Percentiles rank a stretch among this genome's conserved stretches.
Conservation (phyloP, 2,113 vertebrate species). For the Ophthalmolycus amberensis region DNA sequence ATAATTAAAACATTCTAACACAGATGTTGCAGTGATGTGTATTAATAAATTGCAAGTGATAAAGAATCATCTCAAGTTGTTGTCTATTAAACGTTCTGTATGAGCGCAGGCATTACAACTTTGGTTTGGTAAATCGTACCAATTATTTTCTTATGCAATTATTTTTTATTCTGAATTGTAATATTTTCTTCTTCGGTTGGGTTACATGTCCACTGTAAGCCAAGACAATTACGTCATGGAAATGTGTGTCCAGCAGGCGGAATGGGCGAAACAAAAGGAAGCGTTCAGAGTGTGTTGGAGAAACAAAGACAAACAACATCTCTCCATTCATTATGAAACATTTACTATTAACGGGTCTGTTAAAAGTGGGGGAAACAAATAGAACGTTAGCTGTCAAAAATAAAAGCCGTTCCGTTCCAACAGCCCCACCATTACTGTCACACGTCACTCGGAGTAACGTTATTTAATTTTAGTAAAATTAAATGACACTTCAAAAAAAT, state of each 20-base stretch:
- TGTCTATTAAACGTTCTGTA: background rate
- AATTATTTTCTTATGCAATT: background rate
- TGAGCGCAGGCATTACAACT: background rate
- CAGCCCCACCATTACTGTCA: constrained; percentile 14
- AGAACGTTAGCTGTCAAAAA: constrained; percentile 17
- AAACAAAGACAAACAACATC: background rate
- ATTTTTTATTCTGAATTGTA: background rate
- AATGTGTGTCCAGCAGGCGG: constrained; percentile 73
- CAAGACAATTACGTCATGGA: constrained; percentile 85
- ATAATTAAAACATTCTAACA: background rate
- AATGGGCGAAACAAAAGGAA: constrained; percentile 81
- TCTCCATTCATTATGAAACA: background rate
- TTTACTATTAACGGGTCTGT: background rate
- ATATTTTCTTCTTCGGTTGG: constrained; percentile 17
- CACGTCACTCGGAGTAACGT: background rate
- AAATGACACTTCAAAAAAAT: background rate
- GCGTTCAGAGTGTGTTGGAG: constrained; percentile 15
- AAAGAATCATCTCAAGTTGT: background rate
- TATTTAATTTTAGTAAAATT: background rate
- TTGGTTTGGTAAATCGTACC: background rate
- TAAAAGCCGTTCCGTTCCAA: constrained; percentile 9
- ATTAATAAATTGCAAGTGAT: background rate
- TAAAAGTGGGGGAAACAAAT: background rate
- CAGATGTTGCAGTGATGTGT: background rate
- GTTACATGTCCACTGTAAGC: constrained; percentile 64